Evolutionary conservation across 1,140 invertebrate species (phyloP).

Genomic region (Zaprionus gabonicus): DNA sequence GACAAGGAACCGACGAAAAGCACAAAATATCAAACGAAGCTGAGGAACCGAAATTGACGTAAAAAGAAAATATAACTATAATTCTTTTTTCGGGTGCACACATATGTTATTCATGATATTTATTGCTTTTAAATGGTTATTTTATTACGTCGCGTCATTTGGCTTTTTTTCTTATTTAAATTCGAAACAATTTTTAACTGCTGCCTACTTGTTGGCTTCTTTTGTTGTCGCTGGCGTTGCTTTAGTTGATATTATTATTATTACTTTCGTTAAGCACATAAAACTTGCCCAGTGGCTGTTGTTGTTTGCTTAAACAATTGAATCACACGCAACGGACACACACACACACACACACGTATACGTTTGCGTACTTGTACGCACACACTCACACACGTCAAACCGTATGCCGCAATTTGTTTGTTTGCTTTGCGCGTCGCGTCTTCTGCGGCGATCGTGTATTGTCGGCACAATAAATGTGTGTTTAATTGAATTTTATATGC

Average conservation of each 20-base stretch:
- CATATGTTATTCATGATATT: slow-evolving; percentile 10
- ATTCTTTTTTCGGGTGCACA: not conserved
- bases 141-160: slow-evolving; percentile 19
- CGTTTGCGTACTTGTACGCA: not conserved
- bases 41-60: slow-evolving; percentile 18
- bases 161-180: not conserved
- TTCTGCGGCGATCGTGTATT: slow-evolving; percentile 33
- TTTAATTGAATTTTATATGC: slow-evolving; percentile 15
- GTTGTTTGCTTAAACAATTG: slow-evolving; percentile 62
- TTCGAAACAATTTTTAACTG: not conserved
- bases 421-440: slow-evolving; percentile 44
- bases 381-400: slow-evolving; percentile 26
- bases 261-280: slow-evolving; percentile 31
- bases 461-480: slow-evolving; percentile 31
- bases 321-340: slow-evolving; percentile 45
- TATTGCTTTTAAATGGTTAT: slow-evolving; percentile 3
- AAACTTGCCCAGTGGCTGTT: slow-evolving; percentile 30
- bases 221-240: not conserved
- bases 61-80: slow-evolving; percentile 20
- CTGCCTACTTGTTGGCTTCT: slow-evolving; percentile 4
- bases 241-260: slow-evolving; percentile 20
- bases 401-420: slow-evolving; percentile 51
- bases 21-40: slow-evolving; percentile 19
- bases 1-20: not conserved
- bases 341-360: slow-evolving; percentile 12